Evolutionary conservation across 1,140 invertebrate species (phyloP).

Genomic region (Formica exsecta): DNA sequence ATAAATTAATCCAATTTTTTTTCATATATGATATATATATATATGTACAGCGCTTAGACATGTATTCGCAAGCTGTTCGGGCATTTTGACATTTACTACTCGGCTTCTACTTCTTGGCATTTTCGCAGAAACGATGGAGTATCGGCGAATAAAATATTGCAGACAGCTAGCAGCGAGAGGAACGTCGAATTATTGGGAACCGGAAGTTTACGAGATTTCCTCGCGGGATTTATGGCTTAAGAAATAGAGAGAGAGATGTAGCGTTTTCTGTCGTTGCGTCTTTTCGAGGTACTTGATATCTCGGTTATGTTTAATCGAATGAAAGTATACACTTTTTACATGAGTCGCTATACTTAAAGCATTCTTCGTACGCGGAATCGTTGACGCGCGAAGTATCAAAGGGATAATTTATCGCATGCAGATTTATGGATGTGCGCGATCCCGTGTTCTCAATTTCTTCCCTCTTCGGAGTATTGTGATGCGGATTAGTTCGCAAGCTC

Average conservation of each 20-base stretch:
- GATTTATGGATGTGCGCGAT: constrained; percentile 25
- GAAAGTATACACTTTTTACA: neutral
- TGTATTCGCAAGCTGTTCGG: constrained; percentile 38
- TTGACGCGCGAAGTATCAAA: constrained; percentile 60
- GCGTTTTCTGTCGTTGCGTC: neutral
- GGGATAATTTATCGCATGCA: constrained; percentile 59
- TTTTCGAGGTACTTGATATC: neutral
- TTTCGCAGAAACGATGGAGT: constrained; percentile 57
- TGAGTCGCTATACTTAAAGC: constrained; percentile 11
- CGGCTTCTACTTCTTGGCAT: constrained; percentile 23
- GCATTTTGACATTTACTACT: constrained; percentile 70
- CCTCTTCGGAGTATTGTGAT: constrained; percentile 35
- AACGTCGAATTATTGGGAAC: constrained; percentile 61
- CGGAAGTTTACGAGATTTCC: constrained; percentile 54
- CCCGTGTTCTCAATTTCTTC: constrained; percentile 45
- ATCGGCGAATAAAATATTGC: constrained; percentile 51
- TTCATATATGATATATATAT: too few species aligned
- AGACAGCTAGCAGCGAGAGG: constrained; percentile 2
- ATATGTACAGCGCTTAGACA: constrained; percentile 37
- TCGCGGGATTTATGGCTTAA: constrained; percentile 26
- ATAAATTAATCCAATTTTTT: constrained; percentile 17
- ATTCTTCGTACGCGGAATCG: constrained; percentile 32
- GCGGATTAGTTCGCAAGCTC: constrained; percentile 51
- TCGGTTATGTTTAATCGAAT: constrained; percentile 18
- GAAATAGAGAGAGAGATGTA: constrained; percentile 41